Percentiles rank a stretch among this genome's conserved stretches.
Evolutionary conservation across 1,140 invertebrate species (phyloP).

Genomic region (Drepana arcuata): DNA sequence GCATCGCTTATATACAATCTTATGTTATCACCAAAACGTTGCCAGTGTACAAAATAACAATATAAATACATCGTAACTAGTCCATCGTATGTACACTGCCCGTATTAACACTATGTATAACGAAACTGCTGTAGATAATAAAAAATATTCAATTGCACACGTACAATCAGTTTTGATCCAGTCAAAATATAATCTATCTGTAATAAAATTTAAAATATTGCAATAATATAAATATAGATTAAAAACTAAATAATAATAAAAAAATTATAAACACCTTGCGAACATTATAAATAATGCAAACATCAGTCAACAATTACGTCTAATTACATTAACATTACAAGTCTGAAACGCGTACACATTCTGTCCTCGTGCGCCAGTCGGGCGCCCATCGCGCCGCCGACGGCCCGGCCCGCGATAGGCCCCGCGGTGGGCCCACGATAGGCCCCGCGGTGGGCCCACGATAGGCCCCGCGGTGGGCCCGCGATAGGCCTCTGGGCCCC

Average conservation of each 20-base stretch:
- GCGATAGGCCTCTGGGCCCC: conserved; percentile 1
- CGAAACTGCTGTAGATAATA: too few species aligned
- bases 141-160: conserved; percentile 40
- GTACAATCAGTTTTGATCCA: conserved; percentile 50
- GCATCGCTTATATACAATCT: too few species aligned
- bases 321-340: conserved; percentile 16
- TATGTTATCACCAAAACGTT: conserved; percentile 20
- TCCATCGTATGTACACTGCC: too few species aligned
- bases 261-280: conserved; percentile 27
- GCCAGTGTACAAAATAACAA: conserved; percentile 40
- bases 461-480: not conserved
- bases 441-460: not conserved
- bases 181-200: too few species aligned
- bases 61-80: conserved; percentile 29
- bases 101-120: too few species aligned
- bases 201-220: conserved; percentile 21
- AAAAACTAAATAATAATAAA: conserved; percentile 70
- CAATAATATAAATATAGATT: conserved; percentile 19
- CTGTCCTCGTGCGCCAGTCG: too few species aligned
- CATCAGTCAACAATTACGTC: conserved; percentile 54
- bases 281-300: conserved; percentile 53
- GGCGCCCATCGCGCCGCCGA: too few species aligned
- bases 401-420: too few species aligned
- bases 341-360: too few species aligned
- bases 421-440: not conserved